phyloP scores from a whole-genome alignment of 2,888 invertebrate genomes.

The Monochamus alternatus region DNA sequence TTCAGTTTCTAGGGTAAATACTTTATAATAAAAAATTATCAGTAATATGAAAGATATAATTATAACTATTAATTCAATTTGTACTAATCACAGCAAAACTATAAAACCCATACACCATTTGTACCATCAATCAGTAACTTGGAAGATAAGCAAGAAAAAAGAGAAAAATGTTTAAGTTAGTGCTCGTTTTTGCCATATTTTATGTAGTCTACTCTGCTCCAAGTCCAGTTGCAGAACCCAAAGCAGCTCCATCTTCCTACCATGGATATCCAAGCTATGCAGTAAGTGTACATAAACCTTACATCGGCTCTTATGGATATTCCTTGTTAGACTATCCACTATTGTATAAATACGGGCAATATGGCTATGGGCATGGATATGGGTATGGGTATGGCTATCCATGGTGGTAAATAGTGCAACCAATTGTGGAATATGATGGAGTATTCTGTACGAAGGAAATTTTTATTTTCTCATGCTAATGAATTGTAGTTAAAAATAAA shows the following conservation, averaged over 20 bases:
- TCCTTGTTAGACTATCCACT: slow-evolving; percentile 1
- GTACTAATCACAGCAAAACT: not conserved
- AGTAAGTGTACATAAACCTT: not conserved
- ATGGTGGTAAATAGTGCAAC: not conserved
- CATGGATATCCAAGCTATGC: not conserved
- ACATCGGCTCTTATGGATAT: slow-evolving; percentile 1
- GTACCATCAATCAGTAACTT: not conserved
- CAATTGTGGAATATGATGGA: not conserved
- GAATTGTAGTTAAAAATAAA: too few species aligned
- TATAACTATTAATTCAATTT: slow-evolving; percentile 19
- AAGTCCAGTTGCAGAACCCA: slow-evolving; percentile 11
- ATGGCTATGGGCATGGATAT: slow-evolving; percentile 7
- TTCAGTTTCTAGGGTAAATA: not conserved
- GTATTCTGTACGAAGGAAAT: not conserved
- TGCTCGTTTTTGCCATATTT: not conserved
- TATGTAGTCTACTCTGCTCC: not conserved
- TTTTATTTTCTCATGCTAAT: not conserved
- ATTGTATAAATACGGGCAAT: slow-evolving; percentile 5
- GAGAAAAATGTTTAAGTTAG: slow-evolving; percentile 10
- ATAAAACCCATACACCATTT: not conserved
- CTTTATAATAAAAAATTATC: not conserved
- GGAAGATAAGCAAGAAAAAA: too few species aligned
- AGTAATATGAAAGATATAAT: not conserved
- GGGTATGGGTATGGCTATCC: slow-evolving; percentile 15
- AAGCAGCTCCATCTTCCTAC: slow-evolving; percentile 1